Conservation (phyloP, 2,113 vertebrate species). For the Pao palembangensis region DNA sequence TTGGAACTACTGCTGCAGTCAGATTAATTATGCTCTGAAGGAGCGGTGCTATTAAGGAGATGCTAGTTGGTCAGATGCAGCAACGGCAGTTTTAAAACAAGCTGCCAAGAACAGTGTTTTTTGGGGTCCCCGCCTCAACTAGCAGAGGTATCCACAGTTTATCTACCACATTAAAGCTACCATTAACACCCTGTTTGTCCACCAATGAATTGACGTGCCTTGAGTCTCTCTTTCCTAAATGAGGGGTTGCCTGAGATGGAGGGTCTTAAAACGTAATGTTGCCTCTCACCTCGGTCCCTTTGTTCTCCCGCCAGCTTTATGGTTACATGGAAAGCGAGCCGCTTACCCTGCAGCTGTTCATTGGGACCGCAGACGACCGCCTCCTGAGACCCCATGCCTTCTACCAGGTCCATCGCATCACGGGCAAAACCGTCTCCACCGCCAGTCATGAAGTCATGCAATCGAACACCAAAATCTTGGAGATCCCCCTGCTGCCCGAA, state of each 20-base stretch:
- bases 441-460: constrained; percentile 92
- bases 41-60: too few relatives aligned
- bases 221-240: constrained; percentile 53
- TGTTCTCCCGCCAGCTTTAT: constrained; percentile 87
- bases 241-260: constrained; percentile 44
- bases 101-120: too few relatives aligned
- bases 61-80: too few relatives aligned
- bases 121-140: too few relatives aligned
- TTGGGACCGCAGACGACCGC: constrained; percentile 95
- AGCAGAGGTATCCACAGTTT: constrained; percentile 5
- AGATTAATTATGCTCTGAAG: neutral
- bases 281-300: constrained; percentile 74
- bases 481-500: constrained; percentile 92
- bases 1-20: neutral
- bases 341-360: constrained; percentile 95
- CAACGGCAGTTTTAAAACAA: too few relatives aligned
- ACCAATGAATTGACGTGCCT: constrained; percentile 33
- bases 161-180: constrained; percentile 26
- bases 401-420: constrained; percentile 98
- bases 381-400: constrained; percentile 94
- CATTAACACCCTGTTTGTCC: constrained; percentile 39
- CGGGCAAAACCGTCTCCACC: constrained; percentile 92
- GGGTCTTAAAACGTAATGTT: constrained; percentile 47
- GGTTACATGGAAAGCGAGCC: constrained; percentile 92
- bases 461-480: constrained; percentile 94